phyloP scores from a whole-genome alignment of 2,888 invertebrate species.

The Eupithecia exiguata region DNA sequence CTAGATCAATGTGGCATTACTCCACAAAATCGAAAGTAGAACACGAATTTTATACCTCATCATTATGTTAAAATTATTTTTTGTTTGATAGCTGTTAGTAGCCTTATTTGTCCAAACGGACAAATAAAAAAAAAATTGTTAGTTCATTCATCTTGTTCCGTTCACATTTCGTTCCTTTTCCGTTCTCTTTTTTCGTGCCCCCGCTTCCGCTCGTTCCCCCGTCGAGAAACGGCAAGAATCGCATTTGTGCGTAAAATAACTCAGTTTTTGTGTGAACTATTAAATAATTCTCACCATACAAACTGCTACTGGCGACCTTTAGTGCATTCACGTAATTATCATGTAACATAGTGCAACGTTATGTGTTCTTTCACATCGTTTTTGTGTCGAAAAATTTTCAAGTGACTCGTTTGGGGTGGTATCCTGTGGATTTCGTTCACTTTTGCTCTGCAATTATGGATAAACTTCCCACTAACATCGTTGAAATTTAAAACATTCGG shows the following conservation, averaged over 20 bases:
- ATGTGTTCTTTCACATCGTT: slow-evolving; percentile 67
- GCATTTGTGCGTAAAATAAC: slow-evolving; percentile 77
- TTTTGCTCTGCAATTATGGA: slow-evolving; percentile 74
- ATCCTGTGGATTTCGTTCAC: slow-evolving; percentile 73
- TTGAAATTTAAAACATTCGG: slow-evolving; percentile 82
- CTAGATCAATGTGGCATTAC: no score
- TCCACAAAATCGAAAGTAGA: no score
- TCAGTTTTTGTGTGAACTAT: slow-evolving; percentile 75
- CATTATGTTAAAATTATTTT: no score
- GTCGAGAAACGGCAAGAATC: slow-evolving; percentile 64
- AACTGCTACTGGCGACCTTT: slow-evolving; percentile 58
- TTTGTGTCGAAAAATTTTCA: slow-evolving; percentile 65
- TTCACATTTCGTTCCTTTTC: not conserved
- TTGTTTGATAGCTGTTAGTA: no score
- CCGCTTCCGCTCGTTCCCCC: slow-evolving; percentile 15
- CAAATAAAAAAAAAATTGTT: no score
- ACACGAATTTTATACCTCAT: no score
- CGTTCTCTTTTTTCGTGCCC: slow-evolving; percentile 53
- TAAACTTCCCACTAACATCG: slow-evolving; percentile 75
- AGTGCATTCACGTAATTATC: slow-evolving; percentile 57
- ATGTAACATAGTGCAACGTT: slow-evolving; percentile 52
- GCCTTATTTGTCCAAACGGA: no score
- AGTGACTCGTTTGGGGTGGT: slow-evolving; percentile 73
- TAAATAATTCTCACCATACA: slow-evolving; percentile 69
- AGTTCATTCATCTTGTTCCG: not conserved